phyloP scores from a whole-genome alignment of 1,140 invertebrate species.

The Mylabris phalerata region DNA sequence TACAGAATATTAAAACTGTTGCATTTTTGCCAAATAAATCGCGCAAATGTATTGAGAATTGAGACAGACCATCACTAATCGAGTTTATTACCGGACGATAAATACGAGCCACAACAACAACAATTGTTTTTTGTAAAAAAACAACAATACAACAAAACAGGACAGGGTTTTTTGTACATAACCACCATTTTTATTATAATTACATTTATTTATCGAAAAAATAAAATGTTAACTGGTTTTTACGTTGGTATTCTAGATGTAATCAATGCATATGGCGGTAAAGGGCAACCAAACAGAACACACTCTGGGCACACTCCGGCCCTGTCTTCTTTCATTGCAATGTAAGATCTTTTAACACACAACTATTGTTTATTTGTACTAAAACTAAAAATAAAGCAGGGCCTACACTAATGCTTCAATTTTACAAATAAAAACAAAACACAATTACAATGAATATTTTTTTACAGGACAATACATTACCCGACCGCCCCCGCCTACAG shows the following conservation, averaged over 20 bases:
- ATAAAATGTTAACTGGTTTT: background rate
- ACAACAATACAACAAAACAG: no score
- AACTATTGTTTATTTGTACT: no score
- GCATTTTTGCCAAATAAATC: conserved; percentile 24
- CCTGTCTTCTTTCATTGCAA: conserved; percentile 34
- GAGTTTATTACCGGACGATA: conserved; percentile 27
- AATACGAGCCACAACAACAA: conserved; percentile 4
- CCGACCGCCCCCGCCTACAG: conserved; percentile 33
- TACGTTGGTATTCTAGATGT: conserved; percentile 61
- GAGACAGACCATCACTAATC: conserved; percentile 34
- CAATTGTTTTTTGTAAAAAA: background rate
- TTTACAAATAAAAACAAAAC: conserved; percentile 4
- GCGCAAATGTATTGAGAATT: background rate
- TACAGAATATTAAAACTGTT: conserved; percentile 25
- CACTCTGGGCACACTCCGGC: conserved; percentile 27
- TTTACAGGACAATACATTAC: conserved; percentile 39
- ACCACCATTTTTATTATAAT: background rate
- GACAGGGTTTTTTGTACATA: no score
- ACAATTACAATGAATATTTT: background rate
- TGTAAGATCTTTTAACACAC: conserved; percentile 38
- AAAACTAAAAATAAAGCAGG: no score
- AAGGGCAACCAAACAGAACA: conserved; percentile 42
- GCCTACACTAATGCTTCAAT: conserved; percentile 8
- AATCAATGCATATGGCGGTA: conserved; percentile 73
- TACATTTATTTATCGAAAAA: background rate